These are phyloP conservation scores for Harlomillsia oculata DNA, from an alignment of 1,140 invertebrate genomes.

Conservation along the genomic window DNA sequence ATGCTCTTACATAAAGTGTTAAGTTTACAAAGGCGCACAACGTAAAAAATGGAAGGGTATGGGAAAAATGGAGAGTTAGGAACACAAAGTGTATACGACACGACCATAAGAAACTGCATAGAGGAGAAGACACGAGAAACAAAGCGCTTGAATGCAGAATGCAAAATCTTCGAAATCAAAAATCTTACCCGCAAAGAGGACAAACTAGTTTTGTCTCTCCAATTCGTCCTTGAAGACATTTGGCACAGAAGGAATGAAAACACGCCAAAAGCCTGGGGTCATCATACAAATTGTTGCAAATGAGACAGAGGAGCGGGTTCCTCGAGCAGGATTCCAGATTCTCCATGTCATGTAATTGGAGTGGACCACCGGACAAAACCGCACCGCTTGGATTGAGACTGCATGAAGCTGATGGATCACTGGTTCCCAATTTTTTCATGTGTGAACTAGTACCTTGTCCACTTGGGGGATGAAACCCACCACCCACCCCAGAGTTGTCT, in stretches of 20 bases:
- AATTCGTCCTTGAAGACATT: constrained; percentile 51
- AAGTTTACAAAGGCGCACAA: too few species aligned
- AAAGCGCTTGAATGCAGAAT: neutral
- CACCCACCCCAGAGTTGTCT: neutral
- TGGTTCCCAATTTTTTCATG: too few species aligned
- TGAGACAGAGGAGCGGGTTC: constrained; percentile 54
- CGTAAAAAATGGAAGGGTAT: too few species aligned
- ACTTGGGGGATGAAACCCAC: too few species aligned
- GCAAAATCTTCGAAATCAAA: neutral
- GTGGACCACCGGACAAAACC: neutral
- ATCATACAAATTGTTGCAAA: constrained; percentile 57
- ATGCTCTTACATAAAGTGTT: too few species aligned
- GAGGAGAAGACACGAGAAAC: neutral
- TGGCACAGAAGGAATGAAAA: constrained; percentile 59
- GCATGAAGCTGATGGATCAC: too few species aligned
- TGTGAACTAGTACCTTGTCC: too few species aligned
- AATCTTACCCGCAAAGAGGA: constrained; percentile 56
- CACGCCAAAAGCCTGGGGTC: constrained; percentile 58
- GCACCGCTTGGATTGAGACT: neutral
- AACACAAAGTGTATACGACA: too few species aligned
- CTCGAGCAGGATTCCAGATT: constrained; percentile 37
- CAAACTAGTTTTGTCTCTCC: constrained; percentile 53
- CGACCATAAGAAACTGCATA: too few species aligned
- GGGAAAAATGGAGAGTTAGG: too few species aligned
- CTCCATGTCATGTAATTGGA: constrained; percentile 28